Evolutionary conservation across 2,888 invertebrate species (phyloP).

Genomic region (Dicycla oo): DNA sequence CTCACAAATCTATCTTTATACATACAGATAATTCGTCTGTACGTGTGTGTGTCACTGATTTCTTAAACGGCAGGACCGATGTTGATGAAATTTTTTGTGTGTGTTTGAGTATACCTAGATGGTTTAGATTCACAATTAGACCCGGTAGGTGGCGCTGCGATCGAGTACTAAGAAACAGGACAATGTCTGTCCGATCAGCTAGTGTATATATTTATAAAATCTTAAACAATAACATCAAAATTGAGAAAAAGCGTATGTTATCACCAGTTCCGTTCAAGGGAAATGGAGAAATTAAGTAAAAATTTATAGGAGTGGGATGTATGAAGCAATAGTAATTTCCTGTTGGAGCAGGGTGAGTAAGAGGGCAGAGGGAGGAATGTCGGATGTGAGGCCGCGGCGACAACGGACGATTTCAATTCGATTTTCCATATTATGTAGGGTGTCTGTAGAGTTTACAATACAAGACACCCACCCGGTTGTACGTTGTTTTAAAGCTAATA

Average conservation of each 20-base stretch:
- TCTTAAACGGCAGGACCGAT: background rate
- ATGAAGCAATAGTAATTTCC: slow-evolving; percentile 50
- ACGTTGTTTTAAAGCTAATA: too few species aligned
- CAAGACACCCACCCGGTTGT: too few species aligned
- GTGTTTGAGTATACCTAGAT: background rate
- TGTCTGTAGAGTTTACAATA: too few species aligned
- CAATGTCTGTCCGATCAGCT: background rate
- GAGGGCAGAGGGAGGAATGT: slow-evolving; percentile 18
- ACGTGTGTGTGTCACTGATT: too few species aligned
- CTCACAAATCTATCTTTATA: background rate
- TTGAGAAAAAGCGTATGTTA: background rate
- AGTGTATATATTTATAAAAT: too few species aligned
- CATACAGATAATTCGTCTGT: too few species aligned
- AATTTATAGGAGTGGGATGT: background rate
- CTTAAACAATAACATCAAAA: background rate
- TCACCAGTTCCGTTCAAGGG: background rate
- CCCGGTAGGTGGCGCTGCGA: too few species aligned
- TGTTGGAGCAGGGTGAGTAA: slow-evolving; percentile 5
- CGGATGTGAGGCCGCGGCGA: slow-evolving; percentile 16
- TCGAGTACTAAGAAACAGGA: too few species aligned
- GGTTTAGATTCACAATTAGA: background rate
- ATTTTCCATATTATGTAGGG: slow-evolving; percentile 1
- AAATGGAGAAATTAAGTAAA: too few species aligned
- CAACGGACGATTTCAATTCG: slow-evolving; percentile 29
- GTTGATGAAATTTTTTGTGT: background rate